Percentiles rank a stretch among this genome's conserved stretches.
Conservation (phyloP, 2,797 vertebrate genomes). For the Thamnophis elegans region DNA sequence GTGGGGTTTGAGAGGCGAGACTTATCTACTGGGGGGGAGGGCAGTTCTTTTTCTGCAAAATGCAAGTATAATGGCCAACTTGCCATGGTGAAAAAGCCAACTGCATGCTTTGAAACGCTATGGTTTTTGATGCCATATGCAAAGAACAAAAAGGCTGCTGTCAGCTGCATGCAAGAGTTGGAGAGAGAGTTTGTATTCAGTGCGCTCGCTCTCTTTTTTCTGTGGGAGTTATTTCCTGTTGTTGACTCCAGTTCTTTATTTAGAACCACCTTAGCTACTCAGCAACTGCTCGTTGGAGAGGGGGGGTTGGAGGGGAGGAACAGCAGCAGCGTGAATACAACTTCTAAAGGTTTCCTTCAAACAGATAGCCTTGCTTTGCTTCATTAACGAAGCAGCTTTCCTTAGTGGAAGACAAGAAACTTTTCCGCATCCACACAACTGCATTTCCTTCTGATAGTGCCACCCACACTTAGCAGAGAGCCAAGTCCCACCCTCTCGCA, state of each 20-base stretch:
- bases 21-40: not conserved
- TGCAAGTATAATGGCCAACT: constrained; percentile 52
- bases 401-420: constrained; percentile 14
- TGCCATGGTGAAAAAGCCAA: constrained; percentile 47
- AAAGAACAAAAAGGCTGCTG: constrained; percentile 81
- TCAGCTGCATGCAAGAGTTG: constrained; percentile 77
- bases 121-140: constrained; percentile 67
- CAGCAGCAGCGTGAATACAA: constrained; percentile 71
- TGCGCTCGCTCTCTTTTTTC: constrained; percentile 73
- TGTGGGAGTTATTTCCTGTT: constrained; percentile 99
- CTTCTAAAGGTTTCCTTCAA: constrained; percentile 67
- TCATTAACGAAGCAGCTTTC: constrained; percentile 48
- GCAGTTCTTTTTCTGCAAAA: not conserved
- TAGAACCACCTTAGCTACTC: constrained; percentile 92
- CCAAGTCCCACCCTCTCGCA: not conserved
- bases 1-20: not conserved
- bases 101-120: constrained; percentile 63
- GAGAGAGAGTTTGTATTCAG: constrained; percentile 90
- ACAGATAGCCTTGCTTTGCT: constrained; percentile 50
- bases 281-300: constrained; percentile 71
- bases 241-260: constrained; percentile 99
- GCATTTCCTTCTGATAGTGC: constrained; percentile 36
- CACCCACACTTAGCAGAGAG: not conserved
- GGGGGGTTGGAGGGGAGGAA: constrained; percentile 50
- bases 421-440: constrained; percentile 4